Percentiles rank a stretch among this genome's conserved stretches.
Conservation (phyloP, 1,140 invertebrate species). For the Lordiphosa collinella region DNA sequence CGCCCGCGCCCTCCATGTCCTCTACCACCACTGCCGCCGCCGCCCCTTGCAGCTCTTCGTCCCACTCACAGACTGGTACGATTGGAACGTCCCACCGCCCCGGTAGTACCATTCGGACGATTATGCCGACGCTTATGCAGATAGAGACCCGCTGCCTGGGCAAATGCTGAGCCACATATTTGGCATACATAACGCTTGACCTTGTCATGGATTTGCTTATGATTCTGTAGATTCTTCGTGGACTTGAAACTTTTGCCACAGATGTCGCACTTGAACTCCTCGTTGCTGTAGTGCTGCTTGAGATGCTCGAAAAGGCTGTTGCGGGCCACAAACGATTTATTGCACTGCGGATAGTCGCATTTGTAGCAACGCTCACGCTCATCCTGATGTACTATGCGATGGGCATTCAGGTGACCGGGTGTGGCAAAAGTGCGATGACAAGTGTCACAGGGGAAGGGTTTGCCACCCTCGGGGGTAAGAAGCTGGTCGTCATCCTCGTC, state of each 20-base stretch:
- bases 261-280: conserved; percentile 80
- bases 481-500: conserved; percentile 21
- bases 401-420: conserved; percentile 58
- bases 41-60: conserved; percentile 6
- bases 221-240: conserved; percentile 72
- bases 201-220: conserved; percentile 80
- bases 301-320: conserved; percentile 80
- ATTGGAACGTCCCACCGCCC: conserved; percentile 47
- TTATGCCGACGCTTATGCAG: conserved; percentile 80
- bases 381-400: conserved; percentile 61
- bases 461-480: conserved; percentile 25
- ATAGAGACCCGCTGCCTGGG: conserved; percentile 79
- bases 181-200: conserved; percentile 79
- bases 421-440: conserved; percentile 62
- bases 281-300: conserved; percentile 80
- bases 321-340: conserved; percentile 79
- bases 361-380: conserved; percentile 60
- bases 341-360: conserved; percentile 70
- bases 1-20: conserved; percentile 25
- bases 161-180: conserved; percentile 80
- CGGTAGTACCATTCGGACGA: conserved; percentile 54
- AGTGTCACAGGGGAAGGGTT: conserved; percentile 53
- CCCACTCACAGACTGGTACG: conserved; percentile 55
- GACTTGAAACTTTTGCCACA: conserved; percentile 78
- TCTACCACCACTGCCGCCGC: no score